These are phyloP conservation scores for Taurulus bubalis DNA, from an alignment of 2,113 vertebrate species.

Conservation along the genomic window DNA sequence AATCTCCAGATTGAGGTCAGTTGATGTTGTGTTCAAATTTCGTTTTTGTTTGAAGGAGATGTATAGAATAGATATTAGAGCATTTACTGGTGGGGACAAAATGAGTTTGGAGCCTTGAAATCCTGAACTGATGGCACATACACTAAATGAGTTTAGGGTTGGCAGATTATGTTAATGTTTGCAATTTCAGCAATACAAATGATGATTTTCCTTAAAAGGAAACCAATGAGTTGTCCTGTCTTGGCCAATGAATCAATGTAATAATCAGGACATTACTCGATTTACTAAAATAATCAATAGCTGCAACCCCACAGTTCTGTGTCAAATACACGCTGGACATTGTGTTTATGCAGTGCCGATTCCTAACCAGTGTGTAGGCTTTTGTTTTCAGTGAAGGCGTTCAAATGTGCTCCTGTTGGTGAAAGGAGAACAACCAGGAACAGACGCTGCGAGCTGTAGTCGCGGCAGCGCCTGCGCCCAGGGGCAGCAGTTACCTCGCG, in stretches of 20 bases:
- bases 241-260: background rate
- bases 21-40: no score
- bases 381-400: background rate
- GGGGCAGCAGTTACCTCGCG: constrained; percentile 47
- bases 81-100: no score
- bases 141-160: background rate
- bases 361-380: background rate
- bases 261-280: background rate
- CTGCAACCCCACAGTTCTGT: background rate
- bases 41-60: no score
- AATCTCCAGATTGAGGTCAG: no score
- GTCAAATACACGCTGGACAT: background rate
- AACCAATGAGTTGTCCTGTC: background rate
- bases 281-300: background rate
- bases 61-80: no score
- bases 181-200: background rate
- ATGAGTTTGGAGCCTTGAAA: no score
- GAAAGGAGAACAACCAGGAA: background rate
- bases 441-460: constrained; percentile 24
- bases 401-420: background rate
- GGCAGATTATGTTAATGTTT: background rate
- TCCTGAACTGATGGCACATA: background rate
- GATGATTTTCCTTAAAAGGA: background rate
- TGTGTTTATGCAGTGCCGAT: background rate
- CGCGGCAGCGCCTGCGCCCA: background rate